Conservation (phyloP, 2,113 vertebrate genomes). For the Proterorhinus semilunaris region DNA sequence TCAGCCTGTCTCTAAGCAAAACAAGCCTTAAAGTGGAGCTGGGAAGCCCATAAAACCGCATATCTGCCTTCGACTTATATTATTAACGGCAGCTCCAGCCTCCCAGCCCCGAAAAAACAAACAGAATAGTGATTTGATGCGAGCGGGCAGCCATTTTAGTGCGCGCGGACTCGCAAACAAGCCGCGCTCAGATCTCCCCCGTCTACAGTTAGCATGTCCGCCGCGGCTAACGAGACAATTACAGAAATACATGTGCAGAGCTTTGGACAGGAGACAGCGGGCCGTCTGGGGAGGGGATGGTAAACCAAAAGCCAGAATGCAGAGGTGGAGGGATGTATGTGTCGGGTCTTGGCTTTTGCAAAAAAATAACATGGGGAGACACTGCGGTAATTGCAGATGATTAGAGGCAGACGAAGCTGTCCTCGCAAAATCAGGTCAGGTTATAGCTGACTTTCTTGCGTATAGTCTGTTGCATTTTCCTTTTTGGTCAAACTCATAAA, state of each 20-base stretch:
- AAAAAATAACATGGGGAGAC: conserved; percentile 12
- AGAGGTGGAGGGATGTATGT: conserved; percentile 41
- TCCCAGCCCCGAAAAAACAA: conserved; percentile 27
- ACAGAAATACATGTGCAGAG: conserved; percentile 47
- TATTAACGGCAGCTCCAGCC: conserved; percentile 47
- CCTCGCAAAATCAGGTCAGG: no score
- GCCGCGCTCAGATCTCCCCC: conserved; percentile 29
- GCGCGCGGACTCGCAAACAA: conserved; percentile 31
- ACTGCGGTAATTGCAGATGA: conserved; percentile 26
- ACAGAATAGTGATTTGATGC: conserved; percentile 51
- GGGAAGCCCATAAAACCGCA: conserved; percentile 42
- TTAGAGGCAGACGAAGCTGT: no score
- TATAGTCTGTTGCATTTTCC: no score
- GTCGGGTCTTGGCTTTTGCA: conserved; percentile 30
- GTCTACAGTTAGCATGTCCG: conserved; percentile 22
- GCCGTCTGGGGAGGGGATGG: conserved; percentile 12
- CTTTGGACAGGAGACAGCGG: conserved; percentile 48
- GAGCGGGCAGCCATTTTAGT: conserved; percentile 33
- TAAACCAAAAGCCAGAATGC: conserved; percentile 44
- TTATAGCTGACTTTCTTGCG: no score
- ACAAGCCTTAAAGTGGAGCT: conserved; percentile 41
- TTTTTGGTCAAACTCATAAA: no score
- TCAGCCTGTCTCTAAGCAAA: conserved; percentile 5
- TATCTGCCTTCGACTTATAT: conserved; percentile 51
- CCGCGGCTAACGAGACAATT: conserved; percentile 54